Conservation (phyloP, 2,797 vertebrate genomes). For the Myoxocephalus aenaeus region DNA sequence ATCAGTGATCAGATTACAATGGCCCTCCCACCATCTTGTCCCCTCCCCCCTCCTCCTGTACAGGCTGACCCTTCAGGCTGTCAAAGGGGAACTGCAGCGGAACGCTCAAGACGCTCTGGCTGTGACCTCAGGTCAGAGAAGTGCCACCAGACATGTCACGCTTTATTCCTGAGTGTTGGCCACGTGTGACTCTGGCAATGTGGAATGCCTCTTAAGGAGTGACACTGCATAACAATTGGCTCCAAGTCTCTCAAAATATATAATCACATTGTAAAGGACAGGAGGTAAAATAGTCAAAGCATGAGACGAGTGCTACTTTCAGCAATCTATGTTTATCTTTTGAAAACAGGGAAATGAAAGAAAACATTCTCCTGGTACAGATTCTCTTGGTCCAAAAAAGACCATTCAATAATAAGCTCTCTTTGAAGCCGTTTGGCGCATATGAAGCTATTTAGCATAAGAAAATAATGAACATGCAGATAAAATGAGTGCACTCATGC, state of each 20-base stretch:
- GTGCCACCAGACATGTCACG: constrained; percentile 81
- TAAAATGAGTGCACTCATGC: constrained; percentile 44
- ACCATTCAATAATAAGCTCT: background rate
- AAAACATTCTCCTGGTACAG: constrained; percentile 2
- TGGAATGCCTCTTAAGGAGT: constrained; percentile 62
- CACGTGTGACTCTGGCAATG: constrained; percentile 71
- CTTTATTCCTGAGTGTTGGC: constrained; percentile 69
- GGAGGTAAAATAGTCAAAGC: constrained; percentile 33
- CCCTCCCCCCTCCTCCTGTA: constrained; percentile 34
- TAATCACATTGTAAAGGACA: constrained; percentile 62
- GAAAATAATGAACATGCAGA: constrained; percentile 52
- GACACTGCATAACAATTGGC: constrained; percentile 70
- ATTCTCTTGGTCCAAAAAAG: constrained; percentile 17
- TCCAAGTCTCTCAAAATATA: constrained; percentile 58
- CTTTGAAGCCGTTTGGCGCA: constrained; percentile 18
- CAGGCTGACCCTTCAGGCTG: constrained; percentile 59
- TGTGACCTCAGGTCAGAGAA: constrained; percentile 76
- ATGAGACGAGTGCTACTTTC: constrained; percentile 33
- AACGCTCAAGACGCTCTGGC: constrained; percentile 64
- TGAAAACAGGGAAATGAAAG: constrained; percentile 38
- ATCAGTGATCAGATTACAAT: constrained; percentile 7
- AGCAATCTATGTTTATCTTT: constrained; percentile 36
- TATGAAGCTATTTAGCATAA: constrained; percentile 36
- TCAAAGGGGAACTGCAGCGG: constrained; percentile 65
- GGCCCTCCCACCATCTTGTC: constrained; percentile 13